Percentiles rank a stretch among this genome's conserved stretches.
Evolutionary conservation across 1,140 invertebrate species (phyloP).

Genomic region (Akabosia matsudoensis): DNA sequence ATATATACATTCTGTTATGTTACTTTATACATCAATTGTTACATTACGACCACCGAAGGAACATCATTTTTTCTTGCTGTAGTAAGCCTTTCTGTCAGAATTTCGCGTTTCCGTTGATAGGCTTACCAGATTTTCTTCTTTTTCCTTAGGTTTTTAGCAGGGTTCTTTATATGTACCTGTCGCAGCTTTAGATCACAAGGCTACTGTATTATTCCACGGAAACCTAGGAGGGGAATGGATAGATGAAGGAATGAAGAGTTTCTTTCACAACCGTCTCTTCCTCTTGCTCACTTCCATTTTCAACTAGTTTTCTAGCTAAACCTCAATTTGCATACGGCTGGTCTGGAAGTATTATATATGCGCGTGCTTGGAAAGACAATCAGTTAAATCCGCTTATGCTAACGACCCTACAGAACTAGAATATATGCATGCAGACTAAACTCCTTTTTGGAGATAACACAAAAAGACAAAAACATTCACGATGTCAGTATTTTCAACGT

Average conservation of each 20-base stretch:
- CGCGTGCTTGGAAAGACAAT: constrained; percentile 20
- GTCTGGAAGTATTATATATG: constrained; percentile 17
- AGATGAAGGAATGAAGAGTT: not conserved
- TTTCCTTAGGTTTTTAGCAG: not conserved
- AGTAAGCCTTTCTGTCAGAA: not conserved
- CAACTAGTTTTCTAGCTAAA: constrained; percentile 15
- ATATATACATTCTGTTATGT: no score
- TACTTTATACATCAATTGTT: no score
- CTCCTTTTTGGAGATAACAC: no score
- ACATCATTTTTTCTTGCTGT: not conserved
- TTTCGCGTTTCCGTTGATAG: not conserved
- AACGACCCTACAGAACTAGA: constrained; percentile 9
- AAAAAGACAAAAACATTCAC: no score
- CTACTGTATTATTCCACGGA: not conserved
- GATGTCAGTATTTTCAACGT: no score
- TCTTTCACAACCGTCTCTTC: not conserved
- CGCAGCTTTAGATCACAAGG: not conserved
- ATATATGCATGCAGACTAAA: not conserved
- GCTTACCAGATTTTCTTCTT: constrained; percentile 14
- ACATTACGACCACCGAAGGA: not conserved
- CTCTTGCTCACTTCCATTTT: constrained; percentile 8
- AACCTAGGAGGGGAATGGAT: not conserved
- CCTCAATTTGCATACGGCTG: constrained; percentile 20
- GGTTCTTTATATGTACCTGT: not conserved
- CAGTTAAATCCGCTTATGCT: constrained; percentile 24